Conservation (phyloP, 2,113 vertebrate genomes). For the Mastomys natalensis region DNA sequence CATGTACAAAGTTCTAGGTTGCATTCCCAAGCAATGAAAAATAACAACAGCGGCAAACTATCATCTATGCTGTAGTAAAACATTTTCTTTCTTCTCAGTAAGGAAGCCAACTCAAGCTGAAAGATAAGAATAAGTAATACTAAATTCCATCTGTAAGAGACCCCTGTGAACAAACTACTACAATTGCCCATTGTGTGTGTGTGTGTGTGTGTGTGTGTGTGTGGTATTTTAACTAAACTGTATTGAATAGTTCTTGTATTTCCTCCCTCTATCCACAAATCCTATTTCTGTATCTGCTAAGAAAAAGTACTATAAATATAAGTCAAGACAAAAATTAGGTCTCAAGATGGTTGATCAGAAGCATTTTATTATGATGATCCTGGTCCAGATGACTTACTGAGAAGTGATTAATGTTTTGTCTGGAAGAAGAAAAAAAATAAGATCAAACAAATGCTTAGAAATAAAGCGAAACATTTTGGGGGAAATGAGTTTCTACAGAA, state of each 20-base stretch:
- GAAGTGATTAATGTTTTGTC: slow-evolving; percentile 10
- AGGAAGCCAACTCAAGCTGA: not conserved
- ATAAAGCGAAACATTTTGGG: slow-evolving; percentile 21
- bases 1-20: not conserved
- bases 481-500: slow-evolving; percentile 54
- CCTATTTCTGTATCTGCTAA: slow-evolving; percentile 21
- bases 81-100: not conserved
- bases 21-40: not conserved
- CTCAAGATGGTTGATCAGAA: not conserved
- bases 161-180: slow-evolving; percentile 41
- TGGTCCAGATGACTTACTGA: slow-evolving; percentile 37
- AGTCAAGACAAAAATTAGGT: not conserved
- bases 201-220: not conserved
- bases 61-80: not conserved
- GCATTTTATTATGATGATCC: slow-evolving; percentile 10
- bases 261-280: not conserved
- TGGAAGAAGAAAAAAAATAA: slow-evolving; percentile 19
- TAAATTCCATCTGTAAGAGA: not conserved
- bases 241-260: not conserved
- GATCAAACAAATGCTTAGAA: slow-evolving; percentile 45
- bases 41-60: not conserved
- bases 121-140: slow-evolving; percentile 40
- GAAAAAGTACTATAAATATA: slow-evolving; percentile 42
- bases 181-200: not conserved
- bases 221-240: slow-evolving; percentile 39